phyloP scores from a whole-genome alignment of 2,113 vertebrate species.

The Casuarius casuarius region DNA sequence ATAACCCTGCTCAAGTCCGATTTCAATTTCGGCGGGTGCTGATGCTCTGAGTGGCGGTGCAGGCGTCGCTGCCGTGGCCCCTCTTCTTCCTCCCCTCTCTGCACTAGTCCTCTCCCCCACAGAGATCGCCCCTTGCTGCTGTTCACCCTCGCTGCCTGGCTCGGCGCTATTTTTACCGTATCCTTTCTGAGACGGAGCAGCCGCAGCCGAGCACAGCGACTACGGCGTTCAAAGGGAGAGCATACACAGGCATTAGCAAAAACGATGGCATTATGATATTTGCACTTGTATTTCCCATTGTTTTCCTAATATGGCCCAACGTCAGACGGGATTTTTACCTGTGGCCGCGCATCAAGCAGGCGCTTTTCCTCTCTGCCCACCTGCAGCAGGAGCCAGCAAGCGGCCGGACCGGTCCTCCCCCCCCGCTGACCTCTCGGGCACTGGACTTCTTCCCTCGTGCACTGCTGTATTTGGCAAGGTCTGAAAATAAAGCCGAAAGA shows the following conservation, averaged over 20 bases:
- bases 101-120: not conserved
- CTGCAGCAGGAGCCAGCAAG: too few relatives aligned
- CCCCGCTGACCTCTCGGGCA: not conserved
- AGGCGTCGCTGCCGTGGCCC: too few relatives aligned
- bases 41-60: too few relatives aligned
- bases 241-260: not conserved
- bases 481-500: not conserved
- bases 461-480: not conserved
- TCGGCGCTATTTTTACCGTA: not conserved
- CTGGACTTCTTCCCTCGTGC: not conserved
- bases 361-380: not conserved
- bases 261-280: not conserved
- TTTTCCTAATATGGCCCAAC: not conserved
- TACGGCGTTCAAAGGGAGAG: not conserved
- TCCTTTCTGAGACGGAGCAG: not conserved
- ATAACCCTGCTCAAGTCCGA: too few relatives aligned
- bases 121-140: not conserved
- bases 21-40: too few relatives aligned
- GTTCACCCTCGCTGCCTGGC: not conserved
- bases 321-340: not conserved
- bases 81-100: not conserved
- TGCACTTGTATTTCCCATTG: not conserved
- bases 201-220: not conserved
- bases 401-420: not conserved
- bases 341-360: rapidly evolving